A percentile compares a stretch with the other conserved stretches of the same genome.
Evolutionary conservation across 2,797 vertebrate genomes (phyloP).

Genomic region (Zalophus californianus): DNA sequence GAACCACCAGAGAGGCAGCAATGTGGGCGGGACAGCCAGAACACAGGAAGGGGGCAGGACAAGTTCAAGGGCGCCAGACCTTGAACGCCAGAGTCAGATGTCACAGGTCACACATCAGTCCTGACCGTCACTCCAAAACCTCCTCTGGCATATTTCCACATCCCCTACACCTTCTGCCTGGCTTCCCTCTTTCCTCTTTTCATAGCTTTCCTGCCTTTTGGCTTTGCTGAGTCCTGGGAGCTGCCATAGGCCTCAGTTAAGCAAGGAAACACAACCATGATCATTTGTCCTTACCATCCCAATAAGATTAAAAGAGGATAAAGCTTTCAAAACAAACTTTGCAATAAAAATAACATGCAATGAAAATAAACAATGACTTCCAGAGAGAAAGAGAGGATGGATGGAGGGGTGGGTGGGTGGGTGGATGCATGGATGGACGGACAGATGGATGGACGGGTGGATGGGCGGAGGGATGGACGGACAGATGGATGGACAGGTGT

Average conservation of each 20-base stretch:
- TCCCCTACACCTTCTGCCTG: background rate
- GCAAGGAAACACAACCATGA: background rate
- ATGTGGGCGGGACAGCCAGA: accelerated
- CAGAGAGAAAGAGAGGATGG: no score
- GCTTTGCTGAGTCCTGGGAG: background rate
- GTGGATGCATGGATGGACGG: background rate
- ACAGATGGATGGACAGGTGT: no score
- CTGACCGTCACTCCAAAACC: background rate
- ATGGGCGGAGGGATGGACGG: no score
- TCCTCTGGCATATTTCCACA: background rate
- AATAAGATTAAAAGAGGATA: background rate
- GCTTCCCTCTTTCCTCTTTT: background rate
- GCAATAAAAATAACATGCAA: background rate
- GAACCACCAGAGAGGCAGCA: background rate
- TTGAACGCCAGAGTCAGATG: background rate
- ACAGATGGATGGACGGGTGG: no score
- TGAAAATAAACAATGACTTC: background rate
- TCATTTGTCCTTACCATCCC: no score
- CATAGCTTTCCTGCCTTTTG: accelerated
- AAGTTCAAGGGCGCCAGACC: background rate
- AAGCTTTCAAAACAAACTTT: background rate
- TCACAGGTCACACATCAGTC: background rate
- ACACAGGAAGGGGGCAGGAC: background rate
- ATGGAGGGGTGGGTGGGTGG: no score
- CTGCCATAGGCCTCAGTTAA: no score